A percentile compares a stretch with the other conserved stretches of the same genome.
Conservation (phyloP, 2,888 invertebrate species). For the Thereva unica region DNA sequence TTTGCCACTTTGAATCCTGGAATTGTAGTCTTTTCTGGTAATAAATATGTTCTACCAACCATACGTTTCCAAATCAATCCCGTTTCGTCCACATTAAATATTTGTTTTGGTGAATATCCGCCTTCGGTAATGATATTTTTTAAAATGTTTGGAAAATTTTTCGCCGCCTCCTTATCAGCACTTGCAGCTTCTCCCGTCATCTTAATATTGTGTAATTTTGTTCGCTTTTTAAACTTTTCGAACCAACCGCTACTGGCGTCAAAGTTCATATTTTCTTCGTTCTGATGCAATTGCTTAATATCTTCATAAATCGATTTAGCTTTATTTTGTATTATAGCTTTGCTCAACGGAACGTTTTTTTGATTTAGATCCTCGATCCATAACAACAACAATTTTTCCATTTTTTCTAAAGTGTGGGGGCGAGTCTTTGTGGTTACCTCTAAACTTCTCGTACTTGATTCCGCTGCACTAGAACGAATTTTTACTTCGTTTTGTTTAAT, state of each 20-base stretch:
- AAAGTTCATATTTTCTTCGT: constrained; percentile 12
- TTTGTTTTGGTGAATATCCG: constrained; percentile 19
- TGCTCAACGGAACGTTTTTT: no score
- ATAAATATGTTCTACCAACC: constrained; percentile 46
- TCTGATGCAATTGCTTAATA: constrained; percentile 4
- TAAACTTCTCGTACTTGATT: no score
- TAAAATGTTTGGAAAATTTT: constrained; percentile 18
- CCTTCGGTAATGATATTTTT: constrained; percentile 10
- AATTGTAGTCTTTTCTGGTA: constrained; percentile 28
- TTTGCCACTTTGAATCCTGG: constrained; percentile 42
- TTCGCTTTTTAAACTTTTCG: constrained; percentile 24
- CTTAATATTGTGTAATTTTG: constrained; percentile 14
- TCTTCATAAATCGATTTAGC: no score
- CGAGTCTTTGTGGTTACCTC: no score
- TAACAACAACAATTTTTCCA: no score
- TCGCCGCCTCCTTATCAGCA: constrained; percentile 11
- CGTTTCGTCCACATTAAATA: constrained; percentile 23
- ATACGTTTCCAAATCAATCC: constrained; percentile 46
- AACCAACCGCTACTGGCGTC: no score
- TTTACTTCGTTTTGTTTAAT: no score
- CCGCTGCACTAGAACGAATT: no score
- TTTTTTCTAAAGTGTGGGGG: no score
- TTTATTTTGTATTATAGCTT: no score
- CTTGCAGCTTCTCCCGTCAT: constrained; percentile 26
- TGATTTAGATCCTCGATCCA: no score